Evolutionary conservation across 2,113 vertebrate species (phyloP), one percentile per base, ranked within the genome.

Genomic region (Brachirus orientalis): DNA sequence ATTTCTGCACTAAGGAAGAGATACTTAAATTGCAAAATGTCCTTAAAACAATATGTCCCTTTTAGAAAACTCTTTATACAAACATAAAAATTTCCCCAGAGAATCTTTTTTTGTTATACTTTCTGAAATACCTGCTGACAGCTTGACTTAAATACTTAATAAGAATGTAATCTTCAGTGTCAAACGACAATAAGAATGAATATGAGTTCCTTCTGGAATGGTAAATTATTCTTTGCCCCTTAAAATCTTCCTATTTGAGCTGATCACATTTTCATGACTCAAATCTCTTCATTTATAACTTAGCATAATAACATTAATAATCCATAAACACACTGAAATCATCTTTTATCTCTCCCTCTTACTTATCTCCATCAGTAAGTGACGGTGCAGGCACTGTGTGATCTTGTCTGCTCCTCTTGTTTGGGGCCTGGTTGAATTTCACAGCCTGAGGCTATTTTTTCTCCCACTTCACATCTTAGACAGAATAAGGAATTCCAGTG

Each of bases 401-500:
- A 51, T 78, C 79, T 52, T 28, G 1, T 67, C 70, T 70, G 20
- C 67, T 22, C 59, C 77, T 79, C 72, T 69, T 72, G 56, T 84
- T 75, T 48, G 16, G 47, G 28, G 63, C 66, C 75, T 64, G 76
- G 54, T 76, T 60, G 72, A 69, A 57, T 61, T 84, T 77, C 57
- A 55, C 67, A 40, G 86, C 92, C 91, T 20, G 54, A 8, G 88
- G 90, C 91, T 79, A 54, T 90, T 91, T 91, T 88, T 86, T 80
- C 81, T 73, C 80, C 57, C 77, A 37, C 77, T 78, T 81, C 75
- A 67, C 79, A 82, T 88, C 90, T 89, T 90, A 70, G 84, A 89
- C 76, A 92, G 89, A 89, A 91, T 85, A 85, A 86, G 81, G 89
- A 87, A 90, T 87, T 83, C 75, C 75, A 74, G 74, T 79, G 77